Evolutionary conservation across 2,888 invertebrate genomes (phyloP).

Genomic region (Napeogenes inachia): DNA sequence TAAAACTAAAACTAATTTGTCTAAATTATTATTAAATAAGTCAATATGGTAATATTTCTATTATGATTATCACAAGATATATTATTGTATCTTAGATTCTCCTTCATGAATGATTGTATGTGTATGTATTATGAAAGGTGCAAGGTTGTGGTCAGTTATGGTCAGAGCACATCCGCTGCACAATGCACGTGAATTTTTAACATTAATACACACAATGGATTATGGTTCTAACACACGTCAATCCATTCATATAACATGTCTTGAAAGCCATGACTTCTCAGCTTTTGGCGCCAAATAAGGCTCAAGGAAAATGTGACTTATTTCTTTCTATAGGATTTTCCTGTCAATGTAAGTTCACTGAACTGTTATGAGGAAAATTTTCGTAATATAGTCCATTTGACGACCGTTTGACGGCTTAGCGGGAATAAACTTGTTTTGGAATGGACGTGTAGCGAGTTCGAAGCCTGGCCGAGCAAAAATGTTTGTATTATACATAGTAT

Average conservation of each 20-base stretch:
- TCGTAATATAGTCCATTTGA: slow-evolving; percentile 22
- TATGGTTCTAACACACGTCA: slow-evolving; percentile 16
- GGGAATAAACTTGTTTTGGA: no score
- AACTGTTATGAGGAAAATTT: slow-evolving; percentile 11
- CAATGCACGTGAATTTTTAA: slow-evolving; percentile 26
- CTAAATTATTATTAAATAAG: no score
- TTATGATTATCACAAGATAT: no score
- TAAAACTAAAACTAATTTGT: no score
- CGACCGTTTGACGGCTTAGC: no score
- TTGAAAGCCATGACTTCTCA: not conserved
- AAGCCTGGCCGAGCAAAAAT: no score
- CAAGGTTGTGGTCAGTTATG: slow-evolving; percentile 19
- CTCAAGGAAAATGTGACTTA: not conserved
- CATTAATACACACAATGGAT: not conserved
- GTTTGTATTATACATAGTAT: no score
- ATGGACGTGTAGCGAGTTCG: no score
- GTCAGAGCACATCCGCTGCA: slow-evolving; percentile 17
- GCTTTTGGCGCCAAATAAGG: not conserved
- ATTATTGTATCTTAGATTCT: no score
- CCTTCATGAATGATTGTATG: not conserved
- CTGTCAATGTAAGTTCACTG: slow-evolving; percentile 1
- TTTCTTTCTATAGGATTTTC: not conserved
- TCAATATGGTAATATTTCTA: no score
- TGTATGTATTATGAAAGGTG: slow-evolving; percentile 11
- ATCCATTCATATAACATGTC: slow-evolving; percentile 4